Evolutionary conservation across 2,113 vertebrate genomes (phyloP).

Genomic region (Heloderma charlesbogerti): DNA sequence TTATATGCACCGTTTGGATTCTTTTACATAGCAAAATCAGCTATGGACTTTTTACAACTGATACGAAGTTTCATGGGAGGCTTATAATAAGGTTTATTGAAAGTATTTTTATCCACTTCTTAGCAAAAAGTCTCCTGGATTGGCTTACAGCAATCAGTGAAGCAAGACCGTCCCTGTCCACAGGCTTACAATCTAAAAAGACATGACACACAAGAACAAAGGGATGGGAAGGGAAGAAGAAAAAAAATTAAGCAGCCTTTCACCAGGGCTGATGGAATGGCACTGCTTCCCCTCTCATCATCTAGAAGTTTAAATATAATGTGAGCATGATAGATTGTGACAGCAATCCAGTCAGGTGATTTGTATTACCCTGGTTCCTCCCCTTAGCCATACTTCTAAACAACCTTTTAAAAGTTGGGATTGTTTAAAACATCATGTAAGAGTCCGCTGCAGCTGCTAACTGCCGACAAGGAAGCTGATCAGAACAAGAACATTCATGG

Average conservation of each 20-base stretch:
- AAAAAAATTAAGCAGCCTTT: too few relatives aligned
- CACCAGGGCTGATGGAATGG: too few relatives aligned
- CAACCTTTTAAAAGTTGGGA: not conserved
- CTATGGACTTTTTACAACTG: not conserved
- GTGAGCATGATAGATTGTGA: not conserved
- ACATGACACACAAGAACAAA: too few relatives aligned
- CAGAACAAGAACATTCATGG: not conserved
- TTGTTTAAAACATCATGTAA: not conserved
- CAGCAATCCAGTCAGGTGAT: not conserved
- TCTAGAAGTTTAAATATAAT: not conserved
- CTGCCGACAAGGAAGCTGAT: not conserved
- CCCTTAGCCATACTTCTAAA: not conserved
- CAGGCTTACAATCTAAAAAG: too few relatives aligned
- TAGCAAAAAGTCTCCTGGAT: too few relatives aligned
- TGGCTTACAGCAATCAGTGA: too few relatives aligned
- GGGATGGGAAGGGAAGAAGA: too few relatives aligned
- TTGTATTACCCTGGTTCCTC: not conserved
- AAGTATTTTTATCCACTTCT: too few relatives aligned
- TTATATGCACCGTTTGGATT: slow-evolving; percentile 21
- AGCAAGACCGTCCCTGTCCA: too few relatives aligned
- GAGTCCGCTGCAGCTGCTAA: not conserved
- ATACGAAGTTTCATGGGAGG: slow-evolving; percentile 17
- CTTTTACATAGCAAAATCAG: slow-evolving; percentile 13
- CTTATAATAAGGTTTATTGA: not conserved
- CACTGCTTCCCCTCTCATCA: too few relatives aligned